These are phyloP conservation scores for Gortyna flavago DNA, from an alignment of 2,888 invertebrate species.

Conservation along the genomic window DNA sequence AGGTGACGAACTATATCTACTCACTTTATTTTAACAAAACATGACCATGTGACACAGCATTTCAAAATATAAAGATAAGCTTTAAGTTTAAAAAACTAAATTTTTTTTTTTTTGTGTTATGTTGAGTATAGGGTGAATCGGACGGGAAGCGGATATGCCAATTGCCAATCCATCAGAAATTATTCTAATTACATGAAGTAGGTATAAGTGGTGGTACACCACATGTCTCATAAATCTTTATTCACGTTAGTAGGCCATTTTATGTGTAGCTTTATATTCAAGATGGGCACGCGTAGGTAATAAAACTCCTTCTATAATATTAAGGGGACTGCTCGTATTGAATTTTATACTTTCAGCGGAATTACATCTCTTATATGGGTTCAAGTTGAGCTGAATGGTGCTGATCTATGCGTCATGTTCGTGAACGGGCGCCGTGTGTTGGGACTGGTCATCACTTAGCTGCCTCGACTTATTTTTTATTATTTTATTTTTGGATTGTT, in stretches of 20 bases:
- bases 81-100: too few relatives aligned
- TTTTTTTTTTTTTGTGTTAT: not conserved
- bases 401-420: too few relatives aligned
- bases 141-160: not conserved
- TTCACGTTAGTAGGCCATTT: constrained; percentile 40
- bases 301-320: constrained; percentile 53
- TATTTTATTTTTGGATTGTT: too few relatives aligned
- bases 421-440: too few relatives aligned
- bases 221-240: constrained; percentile 44
- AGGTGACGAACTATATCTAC: not conserved
- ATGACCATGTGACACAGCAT: not conserved
- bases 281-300: constrained; percentile 30
- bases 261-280: constrained; percentile 47
- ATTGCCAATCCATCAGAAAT: constrained; percentile 15
- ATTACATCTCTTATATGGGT: constrained; percentile 12
- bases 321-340: constrained; percentile 37
- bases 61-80: not conserved
- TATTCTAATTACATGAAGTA: constrained; percentile 19
- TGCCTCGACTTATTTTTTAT: too few relatives aligned
- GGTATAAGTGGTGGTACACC: not conserved
- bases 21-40: not conserved
- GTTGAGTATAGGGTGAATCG: not conserved
- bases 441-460: too few relatives aligned
- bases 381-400: too few relatives aligned
- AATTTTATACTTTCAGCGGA: constrained; percentile 50